Conservation (phyloP, 2,113 vertebrate species). For the Trachemys scripta region DNA sequence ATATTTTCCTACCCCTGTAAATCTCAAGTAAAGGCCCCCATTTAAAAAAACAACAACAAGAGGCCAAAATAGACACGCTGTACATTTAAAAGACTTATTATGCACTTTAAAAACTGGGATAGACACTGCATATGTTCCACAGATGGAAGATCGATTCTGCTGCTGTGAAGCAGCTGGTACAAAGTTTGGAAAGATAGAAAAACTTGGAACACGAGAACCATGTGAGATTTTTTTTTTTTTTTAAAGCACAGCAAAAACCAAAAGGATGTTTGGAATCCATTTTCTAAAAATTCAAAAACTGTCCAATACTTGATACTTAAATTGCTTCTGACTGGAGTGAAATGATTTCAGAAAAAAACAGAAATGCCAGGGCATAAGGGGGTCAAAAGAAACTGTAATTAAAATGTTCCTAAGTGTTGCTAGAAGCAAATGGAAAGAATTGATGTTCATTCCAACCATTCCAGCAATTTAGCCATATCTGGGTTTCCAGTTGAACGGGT, state of each 20-base stretch:
- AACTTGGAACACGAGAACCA: background rate
- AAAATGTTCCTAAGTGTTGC: background rate
- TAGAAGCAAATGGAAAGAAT: background rate
- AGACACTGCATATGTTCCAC: background rate
- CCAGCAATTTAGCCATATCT: background rate
- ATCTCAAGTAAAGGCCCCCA: background rate
- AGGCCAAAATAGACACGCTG: background rate
- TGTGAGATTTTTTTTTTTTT: background rate
- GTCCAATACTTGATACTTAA: background rate
- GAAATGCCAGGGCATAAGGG: background rate
- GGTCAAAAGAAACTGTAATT: background rate
- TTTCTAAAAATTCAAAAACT: background rate
- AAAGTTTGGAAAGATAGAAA: background rate
- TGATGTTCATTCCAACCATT: background rate
- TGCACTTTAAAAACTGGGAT: background rate
- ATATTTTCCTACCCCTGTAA: background rate
- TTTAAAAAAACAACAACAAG: background rate
- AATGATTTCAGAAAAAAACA: background rate
- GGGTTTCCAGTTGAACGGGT: background rate
- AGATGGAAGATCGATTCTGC: accelerated
- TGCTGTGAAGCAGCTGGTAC: background rate
- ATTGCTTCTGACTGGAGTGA: background rate
- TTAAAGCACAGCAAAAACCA: background rate
- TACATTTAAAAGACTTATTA: background rate
- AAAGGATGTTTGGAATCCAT: background rate